Conservation (phyloP, 2,888 invertebrate genomes). For the Chloroclysta siterata region DNA sequence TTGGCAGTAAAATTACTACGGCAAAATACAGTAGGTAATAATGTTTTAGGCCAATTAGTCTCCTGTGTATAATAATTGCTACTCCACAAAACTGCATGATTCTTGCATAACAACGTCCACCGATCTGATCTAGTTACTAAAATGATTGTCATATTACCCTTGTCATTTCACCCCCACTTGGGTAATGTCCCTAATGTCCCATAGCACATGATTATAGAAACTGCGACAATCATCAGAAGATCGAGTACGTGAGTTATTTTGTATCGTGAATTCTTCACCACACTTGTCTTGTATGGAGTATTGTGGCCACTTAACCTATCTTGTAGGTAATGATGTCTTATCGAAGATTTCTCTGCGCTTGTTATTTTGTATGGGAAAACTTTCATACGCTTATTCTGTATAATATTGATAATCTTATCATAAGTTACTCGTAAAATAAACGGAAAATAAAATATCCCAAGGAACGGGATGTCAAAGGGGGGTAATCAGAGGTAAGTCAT, state of each 20-base stretch:
- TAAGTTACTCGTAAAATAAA: too few relatives aligned
- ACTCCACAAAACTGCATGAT: neutral
- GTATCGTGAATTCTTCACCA: conserved; percentile 45
- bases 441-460: too few relatives aligned
- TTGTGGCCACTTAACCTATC: conserved; percentile 26
- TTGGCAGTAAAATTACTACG: too few relatives aligned
- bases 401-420: neutral
- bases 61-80: too few relatives aligned
- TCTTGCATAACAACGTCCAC: conserved; percentile 42
- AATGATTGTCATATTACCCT: conserved; percentile 58
- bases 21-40: too few relatives aligned
- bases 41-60: too few relatives aligned
- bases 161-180: conserved; percentile 42
- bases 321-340: conserved; percentile 20
- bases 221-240: conserved; percentile 53
- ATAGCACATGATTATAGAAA: conserved; percentile 48
- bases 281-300: conserved; percentile 14
- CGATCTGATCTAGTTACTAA: conserved; percentile 72
- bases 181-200: conserved; percentile 36
- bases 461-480: too few relatives aligned
- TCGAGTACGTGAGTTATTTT: conserved; percentile 38
- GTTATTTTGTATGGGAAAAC: conserved; percentile 24
- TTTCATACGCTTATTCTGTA: neutral
- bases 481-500: too few relatives aligned
- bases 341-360: conserved; percentile 20